Evolutionary conservation across 2,113 vertebrate genomes (phyloP).

Genomic region (Atractosteus spatula): DNA sequence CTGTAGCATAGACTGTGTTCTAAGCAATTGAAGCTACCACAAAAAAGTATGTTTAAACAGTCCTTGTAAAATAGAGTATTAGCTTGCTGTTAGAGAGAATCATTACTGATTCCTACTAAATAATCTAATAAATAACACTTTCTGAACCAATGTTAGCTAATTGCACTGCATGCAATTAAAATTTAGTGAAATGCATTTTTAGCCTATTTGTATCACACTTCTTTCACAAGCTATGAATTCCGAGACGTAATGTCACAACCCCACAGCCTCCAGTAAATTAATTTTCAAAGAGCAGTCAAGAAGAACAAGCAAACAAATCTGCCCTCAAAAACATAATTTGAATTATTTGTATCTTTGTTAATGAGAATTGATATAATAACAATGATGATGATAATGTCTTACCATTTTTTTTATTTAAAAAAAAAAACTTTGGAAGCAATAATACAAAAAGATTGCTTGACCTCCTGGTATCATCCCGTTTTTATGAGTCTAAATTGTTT

Average conservation of each 20-base stretch:
- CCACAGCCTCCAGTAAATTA: no score
- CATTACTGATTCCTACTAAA: conserved; percentile 36
- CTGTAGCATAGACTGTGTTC: conserved; percentile 41
- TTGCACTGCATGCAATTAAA: conserved; percentile 3
- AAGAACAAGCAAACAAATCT: no score
- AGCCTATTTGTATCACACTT: no score
- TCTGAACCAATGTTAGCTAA: conserved; percentile 32
- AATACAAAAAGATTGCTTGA: conserved; percentile 69
- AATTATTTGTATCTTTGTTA: no score
- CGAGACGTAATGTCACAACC: no score
- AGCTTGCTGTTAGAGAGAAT: conserved; percentile 43
- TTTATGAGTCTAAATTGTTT: conserved; percentile 71
- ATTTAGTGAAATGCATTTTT: no score
- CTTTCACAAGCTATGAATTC: no score
- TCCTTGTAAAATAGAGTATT: conserved; percentile 49
- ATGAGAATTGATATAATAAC: no score
- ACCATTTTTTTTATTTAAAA: background rate
- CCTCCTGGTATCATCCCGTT: conserved; percentile 65
- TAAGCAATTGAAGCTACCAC: conserved; percentile 59
- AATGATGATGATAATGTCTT: no score
- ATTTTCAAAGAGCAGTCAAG: no score
- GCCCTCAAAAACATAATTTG: no score
- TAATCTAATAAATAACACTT: conserved; percentile 38
- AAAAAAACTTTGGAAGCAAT: conserved; percentile 8
- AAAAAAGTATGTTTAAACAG: conserved; percentile 43